Conservation (phyloP, 2,888 invertebrate species). For the Gonocerus acuteangulatus region DNA sequence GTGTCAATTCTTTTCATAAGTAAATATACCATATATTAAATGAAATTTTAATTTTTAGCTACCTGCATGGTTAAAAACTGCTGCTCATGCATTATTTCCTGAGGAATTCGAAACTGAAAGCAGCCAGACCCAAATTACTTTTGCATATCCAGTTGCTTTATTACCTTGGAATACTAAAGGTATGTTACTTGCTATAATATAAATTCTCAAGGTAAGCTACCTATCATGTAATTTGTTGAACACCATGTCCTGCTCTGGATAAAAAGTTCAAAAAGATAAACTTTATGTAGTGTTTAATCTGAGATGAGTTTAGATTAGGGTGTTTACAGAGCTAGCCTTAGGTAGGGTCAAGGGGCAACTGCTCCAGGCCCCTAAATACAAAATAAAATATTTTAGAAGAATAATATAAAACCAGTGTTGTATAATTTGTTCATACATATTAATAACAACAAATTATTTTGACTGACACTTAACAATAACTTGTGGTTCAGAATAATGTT, state of each 20-base stretch:
- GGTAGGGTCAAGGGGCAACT: too few species aligned
- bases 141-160: conserved; percentile 36
- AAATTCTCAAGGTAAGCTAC: not conserved
- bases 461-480: too few species aligned
- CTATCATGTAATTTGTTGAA: not conserved
- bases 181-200: conserved; percentile 12
- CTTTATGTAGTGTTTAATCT: not conserved
- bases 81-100: conserved; percentile 39
- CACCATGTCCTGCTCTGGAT: not conserved
- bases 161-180: conserved; percentile 40
- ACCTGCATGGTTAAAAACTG: conserved; percentile 39
- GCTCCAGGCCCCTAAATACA: too few species aligned
- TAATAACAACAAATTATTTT: too few species aligned
- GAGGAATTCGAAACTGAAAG: conserved; percentile 39
- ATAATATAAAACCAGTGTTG: too few species aligned
- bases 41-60: conserved; percentile 33
- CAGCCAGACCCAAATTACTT: conserved; percentile 36
- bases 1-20: too few species aligned
- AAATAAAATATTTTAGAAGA: too few species aligned
- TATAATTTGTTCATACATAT: too few species aligned
- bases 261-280: not conserved
- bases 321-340: too few species aligned
- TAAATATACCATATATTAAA: too few species aligned
- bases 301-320: not conserved
- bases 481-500: too few species aligned